Percentiles rank a stretch among this genome's conserved stretches.
phyloP scores from a whole-genome alignment of 1,140 invertebrate species.

The Varroa destructor region DNA sequence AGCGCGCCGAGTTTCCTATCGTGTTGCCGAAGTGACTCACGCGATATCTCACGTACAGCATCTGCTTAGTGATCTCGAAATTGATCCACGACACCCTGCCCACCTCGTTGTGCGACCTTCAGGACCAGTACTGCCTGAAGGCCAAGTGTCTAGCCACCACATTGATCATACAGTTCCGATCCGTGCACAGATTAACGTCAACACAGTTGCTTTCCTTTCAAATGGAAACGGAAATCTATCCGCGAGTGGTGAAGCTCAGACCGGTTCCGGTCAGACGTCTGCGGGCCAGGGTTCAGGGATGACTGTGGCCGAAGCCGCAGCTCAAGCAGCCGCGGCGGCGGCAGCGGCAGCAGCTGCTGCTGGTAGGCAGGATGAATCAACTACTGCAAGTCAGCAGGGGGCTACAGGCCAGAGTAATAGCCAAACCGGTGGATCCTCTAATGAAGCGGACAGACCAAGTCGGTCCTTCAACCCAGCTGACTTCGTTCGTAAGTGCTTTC shows the following conservation, averaged over 20 bases:
- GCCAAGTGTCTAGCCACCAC: too few relatives aligned
- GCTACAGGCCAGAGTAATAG: background rate
- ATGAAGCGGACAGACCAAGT: background rate
- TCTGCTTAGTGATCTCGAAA: conserved; percentile 14
- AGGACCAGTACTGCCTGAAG: too few relatives aligned
- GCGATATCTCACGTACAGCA: conserved; percentile 13
- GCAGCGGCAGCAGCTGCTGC: too few relatives aligned
- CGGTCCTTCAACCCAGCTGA: too few relatives aligned
- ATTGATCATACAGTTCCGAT: conserved; percentile 2
- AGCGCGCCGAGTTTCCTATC: background rate
- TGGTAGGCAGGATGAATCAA: too few relatives aligned
- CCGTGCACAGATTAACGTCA: background rate
- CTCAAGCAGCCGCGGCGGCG: background rate
- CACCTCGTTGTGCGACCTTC: background rate
- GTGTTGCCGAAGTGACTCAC: background rate
- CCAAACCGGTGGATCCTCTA: background rate
- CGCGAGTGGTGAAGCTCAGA: background rate
- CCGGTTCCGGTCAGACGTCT: too few relatives aligned
- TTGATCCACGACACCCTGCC: conserved; percentile 5
- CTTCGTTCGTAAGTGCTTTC: too few relatives aligned
- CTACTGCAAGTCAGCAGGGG: background rate
- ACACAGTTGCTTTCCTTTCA: conserved; percentile 1
- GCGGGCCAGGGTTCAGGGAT: background rate
- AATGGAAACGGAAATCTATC: background rate
- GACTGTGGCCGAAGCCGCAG: background rate